Percentiles rank a stretch among this genome's conserved stretches.
Evolutionary conservation across 2,888 invertebrate genomes (phyloP).

Genomic region (Melinopterus prodromus): DNA sequence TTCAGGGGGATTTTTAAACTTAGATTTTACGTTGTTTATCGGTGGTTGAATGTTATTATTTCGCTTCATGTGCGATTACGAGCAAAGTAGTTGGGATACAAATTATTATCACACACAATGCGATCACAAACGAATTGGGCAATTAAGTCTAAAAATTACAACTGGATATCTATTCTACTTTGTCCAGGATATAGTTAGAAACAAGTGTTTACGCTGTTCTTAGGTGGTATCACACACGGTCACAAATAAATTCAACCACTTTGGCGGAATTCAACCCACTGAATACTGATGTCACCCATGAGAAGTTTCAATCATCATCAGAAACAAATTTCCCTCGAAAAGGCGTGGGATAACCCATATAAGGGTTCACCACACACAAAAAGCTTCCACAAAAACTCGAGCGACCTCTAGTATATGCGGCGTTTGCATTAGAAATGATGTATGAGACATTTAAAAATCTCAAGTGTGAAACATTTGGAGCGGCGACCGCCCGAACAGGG

Average conservation of each 20-base stretch:
- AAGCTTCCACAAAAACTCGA: neutral
- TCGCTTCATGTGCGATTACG: no score
- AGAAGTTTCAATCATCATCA: neutral
- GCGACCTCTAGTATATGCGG: neutral
- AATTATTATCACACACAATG: no score
- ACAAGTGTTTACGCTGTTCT: no score
- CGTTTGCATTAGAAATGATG: neutral
- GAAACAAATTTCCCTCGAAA: neutral
- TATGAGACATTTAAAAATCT: conserved; percentile 30
- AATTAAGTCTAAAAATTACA: no score
- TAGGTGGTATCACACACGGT: no score
- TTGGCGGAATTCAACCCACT: neutral
- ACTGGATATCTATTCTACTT: no score
- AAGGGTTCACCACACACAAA: neutral
- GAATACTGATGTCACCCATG: neutral
- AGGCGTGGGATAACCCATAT: neutral
- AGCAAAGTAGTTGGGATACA: no score
- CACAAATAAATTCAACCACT: neutral
- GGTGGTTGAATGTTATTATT: no score
- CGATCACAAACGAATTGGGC: no score
- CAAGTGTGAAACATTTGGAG: conserved; percentile 34
- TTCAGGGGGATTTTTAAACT: no score
- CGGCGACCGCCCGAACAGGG: conserved; percentile 21
- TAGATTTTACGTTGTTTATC: no score
- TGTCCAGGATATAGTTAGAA: no score